Evolutionary conservation across 2,797 vertebrate genomes (phyloP).

Genomic region (Anguilla pacifica): DNA sequence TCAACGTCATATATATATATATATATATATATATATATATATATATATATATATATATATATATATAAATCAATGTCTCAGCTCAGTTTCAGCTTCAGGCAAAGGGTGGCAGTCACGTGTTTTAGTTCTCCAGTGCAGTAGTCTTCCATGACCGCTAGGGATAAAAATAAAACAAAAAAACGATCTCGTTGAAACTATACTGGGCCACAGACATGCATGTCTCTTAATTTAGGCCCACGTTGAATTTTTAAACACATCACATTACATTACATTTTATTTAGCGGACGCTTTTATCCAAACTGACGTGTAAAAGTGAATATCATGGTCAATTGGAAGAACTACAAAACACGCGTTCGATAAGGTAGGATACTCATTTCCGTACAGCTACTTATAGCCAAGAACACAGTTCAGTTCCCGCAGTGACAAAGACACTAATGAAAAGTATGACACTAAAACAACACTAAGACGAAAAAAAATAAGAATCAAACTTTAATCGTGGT

Average conservation of each 20-base stretch:
- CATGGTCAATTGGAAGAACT: no score
- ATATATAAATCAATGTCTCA: conserved; percentile 29
- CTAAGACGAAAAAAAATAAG: neutral
- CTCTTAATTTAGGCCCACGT: neutral
- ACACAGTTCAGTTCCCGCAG: no score
- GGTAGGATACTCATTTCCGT: no score
- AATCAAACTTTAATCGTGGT: neutral
- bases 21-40: conserved; percentile 16
- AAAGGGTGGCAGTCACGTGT: neutral
- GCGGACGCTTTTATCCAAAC: no score
- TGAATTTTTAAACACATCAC: neutral
- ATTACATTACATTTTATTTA: neutral
- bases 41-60: neutral
- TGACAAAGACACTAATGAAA: no score
- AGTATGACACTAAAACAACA: neutral
- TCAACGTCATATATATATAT: neutral
- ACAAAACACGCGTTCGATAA: no score
- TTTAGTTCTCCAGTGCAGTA: neutral
- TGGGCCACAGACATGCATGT: neutral
- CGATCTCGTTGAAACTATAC: neutral
- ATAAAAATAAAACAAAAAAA: neutral
- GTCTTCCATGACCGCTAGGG: neutral
- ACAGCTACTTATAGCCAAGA: no score
- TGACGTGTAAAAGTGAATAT: no score
- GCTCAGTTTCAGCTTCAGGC: conserved; percentile 7